Evolutionary conservation across 2,888 invertebrate genomes (phyloP).

Genomic region (Drosophila bunnanda): DNA sequence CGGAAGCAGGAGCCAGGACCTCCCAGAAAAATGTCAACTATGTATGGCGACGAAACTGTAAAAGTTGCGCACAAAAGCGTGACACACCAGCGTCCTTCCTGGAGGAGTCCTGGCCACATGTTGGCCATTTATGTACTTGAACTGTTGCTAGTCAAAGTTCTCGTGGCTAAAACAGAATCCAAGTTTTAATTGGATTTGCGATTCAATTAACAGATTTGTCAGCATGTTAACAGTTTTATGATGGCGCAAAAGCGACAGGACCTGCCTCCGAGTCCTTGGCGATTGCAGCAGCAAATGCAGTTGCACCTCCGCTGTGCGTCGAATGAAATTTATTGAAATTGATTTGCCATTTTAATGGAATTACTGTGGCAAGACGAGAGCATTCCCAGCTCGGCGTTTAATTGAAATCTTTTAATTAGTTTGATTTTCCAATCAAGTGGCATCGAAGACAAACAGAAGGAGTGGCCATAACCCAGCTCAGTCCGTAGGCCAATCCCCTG

Average conservation of each 20-base stretch:
- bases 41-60: conserved; percentile 19
- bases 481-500: conserved; percentile 13
- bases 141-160: conserved; percentile 66
- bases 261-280: conserved; percentile 24
- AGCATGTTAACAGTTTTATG: conserved; percentile 78
- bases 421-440: conserved; percentile 81
- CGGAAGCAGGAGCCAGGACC: background rate
- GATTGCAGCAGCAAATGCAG: conserved; percentile 49
- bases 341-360: conserved; percentile 80
- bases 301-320: conserved; percentile 60
- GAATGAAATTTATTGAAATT: conserved; percentile 79
- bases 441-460: conserved; percentile 45
- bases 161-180: conserved; percentile 62
- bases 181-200: conserved; percentile 84
- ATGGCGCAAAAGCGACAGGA: conserved; percentile 41
- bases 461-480: conserved; percentile 23
- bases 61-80: conserved; percentile 47
- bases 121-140: conserved; percentile 75
- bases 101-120: conserved; percentile 56
- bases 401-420: conserved; percentile 83
- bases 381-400: conserved; percentile 70
- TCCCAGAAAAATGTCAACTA: background rate
- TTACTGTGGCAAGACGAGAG: conserved; percentile 58
- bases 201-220: conserved; percentile 84
- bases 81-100: conserved; percentile 34